Evolutionary conservation across 2,888 invertebrate species (phyloP).

Genomic region (Orthonevra nobilis): DNA sequence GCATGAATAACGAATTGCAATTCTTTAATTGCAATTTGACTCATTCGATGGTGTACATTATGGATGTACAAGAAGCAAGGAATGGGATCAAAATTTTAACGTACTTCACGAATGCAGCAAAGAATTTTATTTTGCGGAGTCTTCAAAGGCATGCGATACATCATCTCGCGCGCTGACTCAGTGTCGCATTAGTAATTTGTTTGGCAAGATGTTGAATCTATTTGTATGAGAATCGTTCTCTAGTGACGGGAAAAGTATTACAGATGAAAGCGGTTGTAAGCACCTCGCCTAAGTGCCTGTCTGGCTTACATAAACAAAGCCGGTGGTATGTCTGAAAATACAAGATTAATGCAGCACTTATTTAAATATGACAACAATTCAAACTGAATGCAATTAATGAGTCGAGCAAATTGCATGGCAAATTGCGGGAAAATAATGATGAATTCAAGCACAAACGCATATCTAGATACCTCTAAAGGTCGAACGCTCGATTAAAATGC

Average conservation of each 20-base stretch:
- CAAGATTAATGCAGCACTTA: not conserved
- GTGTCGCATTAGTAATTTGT: not conserved
- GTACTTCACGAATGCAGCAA: no score
- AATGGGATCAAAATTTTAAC: no score
- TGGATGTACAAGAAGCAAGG: no score
- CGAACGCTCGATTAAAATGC: constrained; percentile 19
- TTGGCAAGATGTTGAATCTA: not conserved
- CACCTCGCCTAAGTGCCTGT: not conserved
- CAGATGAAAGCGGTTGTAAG: not conserved
- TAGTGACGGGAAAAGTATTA: no score
- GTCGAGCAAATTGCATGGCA: constrained; percentile 33
- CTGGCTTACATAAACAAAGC: not conserved
- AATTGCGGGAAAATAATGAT: constrained; percentile 15
- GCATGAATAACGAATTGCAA: constrained; percentile 1
- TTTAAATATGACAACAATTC: not conserved
- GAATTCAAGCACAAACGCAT: not conserved
- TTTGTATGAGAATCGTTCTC: not conserved
- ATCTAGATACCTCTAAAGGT: constrained; percentile 7
- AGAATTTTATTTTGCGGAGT: no score
- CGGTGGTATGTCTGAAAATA: not conserved
- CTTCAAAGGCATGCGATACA: constrained; percentile 19
- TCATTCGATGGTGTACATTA: constrained; percentile 22
- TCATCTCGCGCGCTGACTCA: constrained; percentile 8
- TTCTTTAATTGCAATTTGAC: constrained; percentile 24
- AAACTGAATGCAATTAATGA: constrained; percentile 14